phyloP scores from a whole-genome alignment of 2,797 vertebrate genomes.

The Leptoclinus maculatus region DNA sequence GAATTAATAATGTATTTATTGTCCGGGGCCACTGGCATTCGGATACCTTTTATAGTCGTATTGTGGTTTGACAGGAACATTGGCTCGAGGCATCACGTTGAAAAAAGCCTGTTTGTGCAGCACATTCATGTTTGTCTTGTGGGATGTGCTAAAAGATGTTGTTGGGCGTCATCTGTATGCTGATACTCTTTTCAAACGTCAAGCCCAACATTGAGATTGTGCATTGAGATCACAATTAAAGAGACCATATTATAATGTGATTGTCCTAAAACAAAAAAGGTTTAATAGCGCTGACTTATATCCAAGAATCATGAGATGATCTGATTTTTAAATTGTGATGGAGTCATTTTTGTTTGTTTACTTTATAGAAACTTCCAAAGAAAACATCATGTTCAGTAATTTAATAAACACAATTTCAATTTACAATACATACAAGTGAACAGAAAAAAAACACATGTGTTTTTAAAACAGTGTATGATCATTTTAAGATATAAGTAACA shows the following conservation, averaged over 20 bases:
- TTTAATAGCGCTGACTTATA: not conserved
- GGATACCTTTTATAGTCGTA: not conserved
- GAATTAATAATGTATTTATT: conserved; percentile 26
- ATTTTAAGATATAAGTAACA: conserved; percentile 26
- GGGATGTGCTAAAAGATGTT: not conserved
- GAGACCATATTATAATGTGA: not conserved
- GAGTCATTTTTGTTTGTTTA: not conserved
- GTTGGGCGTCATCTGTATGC: not conserved
- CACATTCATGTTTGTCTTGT: not conserved
- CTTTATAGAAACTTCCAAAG: conserved; percentile 3
- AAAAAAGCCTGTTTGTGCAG: not conserved
- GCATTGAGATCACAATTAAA: too few relatives aligned
- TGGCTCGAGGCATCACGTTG: not conserved
- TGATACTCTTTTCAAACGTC: not conserved
- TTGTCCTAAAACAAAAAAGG: not conserved
- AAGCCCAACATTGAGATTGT: not conserved
- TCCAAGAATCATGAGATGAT: not conserved
- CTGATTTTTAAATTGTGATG: not conserved
- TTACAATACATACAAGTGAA: conserved; percentile 51
- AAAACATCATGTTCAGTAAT: conserved; percentile 40
- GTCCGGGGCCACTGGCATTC: not conserved
- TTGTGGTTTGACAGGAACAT: not conserved
- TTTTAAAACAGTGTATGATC: conserved; percentile 28
- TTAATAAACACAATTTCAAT: conserved; percentile 56
- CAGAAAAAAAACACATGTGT: not conserved